Percentiles rank a stretch among this genome's conserved stretches.
Evolutionary conservation across 2,797 vertebrate species (phyloP).

Genomic region (Calcarius lapponicus): DNA sequence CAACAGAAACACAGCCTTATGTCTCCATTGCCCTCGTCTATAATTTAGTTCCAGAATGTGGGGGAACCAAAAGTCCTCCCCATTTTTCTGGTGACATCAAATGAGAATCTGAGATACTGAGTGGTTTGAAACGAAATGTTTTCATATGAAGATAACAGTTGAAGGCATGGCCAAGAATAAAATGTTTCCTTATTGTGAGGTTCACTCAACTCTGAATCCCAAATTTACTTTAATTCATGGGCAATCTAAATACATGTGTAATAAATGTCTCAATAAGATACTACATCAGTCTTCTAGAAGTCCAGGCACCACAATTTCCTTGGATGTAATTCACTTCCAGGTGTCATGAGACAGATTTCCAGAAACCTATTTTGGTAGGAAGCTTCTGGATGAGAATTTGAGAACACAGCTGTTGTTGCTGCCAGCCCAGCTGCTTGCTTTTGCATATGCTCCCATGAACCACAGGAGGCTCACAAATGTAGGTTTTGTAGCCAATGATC

Average conservation of each 20-base stretch:
- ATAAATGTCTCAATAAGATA: not conserved
- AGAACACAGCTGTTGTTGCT: slow-evolving; percentile 16
- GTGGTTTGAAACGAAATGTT: not conserved
- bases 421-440: not conserved
- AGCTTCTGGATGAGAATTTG: not conserved
- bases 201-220: not conserved
- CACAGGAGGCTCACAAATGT: not conserved
- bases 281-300: not conserved
- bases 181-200: not conserved
- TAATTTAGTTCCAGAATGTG: not conserved
- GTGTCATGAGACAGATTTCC: not conserved
- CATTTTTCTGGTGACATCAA: not conserved
- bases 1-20: not conserved
- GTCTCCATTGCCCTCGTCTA: not conserved
- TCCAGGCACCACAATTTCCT: not conserved
- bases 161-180: not conserved
- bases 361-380: not conserved
- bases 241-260: not conserved
- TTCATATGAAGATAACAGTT: not conserved
- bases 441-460: not conserved
- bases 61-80: not conserved
- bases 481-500: not conserved
- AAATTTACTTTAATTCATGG: not conserved
- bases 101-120: not conserved
- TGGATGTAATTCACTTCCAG: not conserved